Base-by-base conservation (phyloP, 1,140 invertebrate species). In the Marisa cornuarietis region DNA sequence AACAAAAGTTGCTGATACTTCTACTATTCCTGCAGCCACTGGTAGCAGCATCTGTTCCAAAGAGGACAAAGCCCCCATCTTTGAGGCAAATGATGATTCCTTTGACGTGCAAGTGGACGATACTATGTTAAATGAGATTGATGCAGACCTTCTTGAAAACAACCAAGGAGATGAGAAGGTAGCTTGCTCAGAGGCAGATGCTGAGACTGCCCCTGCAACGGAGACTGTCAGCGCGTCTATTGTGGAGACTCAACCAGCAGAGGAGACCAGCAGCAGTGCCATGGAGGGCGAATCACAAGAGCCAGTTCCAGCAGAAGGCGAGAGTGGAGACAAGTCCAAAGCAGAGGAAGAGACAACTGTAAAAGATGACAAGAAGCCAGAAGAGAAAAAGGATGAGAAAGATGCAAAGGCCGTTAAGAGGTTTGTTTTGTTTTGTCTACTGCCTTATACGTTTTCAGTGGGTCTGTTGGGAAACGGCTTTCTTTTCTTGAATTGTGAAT, bases 41-140 rank as follows among this genome's bases (percentile, higher is more conserved):
- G 75, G 72, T 61, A 69, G 77, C 22, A 68, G 31, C 49, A 69
- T 71, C 7, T 71, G 42, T 31, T 65, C 72, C 71, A 75, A 81
- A 16, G 58, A 78, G 75, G 80, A 75, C 63, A 75, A 79, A 63
- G 62, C 81, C 66, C 54, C 75, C 49, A 61, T 75, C n/a, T 76
- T 78, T 65, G 83, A 83, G 62, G 76, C 66, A 8, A 78, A 72
- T 54, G 83, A 88, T 71, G 85, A 87, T 51, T 90, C 90, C 13
- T 83, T 90, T 63, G 88, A 88, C 76, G 88, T 90, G 16, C 85
- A 88, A 81, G 88, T 89, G 49, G 89, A 90, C 81, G 90, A 91
- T 76, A 89, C 87, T 14, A 87, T 89, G 76, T 76, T 84, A 76
- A 90, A 87, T 82, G 89, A 91, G 61, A 83, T 91, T 0, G 90